A percentile compares a stretch with the other conserved stretches of the same genome.
These are phyloP conservation scores for Shinisaurus crocodilurus DNA, from an alignment of 2,113 vertebrate genomes.

Conservation along the genomic window DNA sequence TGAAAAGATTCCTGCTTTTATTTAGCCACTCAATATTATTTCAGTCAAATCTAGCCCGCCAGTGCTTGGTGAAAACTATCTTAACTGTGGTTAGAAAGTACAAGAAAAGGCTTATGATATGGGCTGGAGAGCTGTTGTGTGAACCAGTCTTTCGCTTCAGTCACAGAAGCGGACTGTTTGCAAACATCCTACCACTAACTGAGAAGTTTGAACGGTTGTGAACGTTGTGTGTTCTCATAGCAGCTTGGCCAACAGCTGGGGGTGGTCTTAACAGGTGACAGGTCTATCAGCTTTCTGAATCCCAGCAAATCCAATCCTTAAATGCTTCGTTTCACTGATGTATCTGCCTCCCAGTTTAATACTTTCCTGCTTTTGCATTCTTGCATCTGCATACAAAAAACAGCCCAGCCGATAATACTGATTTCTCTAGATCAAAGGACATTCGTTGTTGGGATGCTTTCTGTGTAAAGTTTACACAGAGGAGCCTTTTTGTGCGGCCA, in stretches of 20 bases:
- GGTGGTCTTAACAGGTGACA: neutral
- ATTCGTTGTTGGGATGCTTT: neutral
- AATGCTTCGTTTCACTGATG: neutral
- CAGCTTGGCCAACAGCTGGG: neutral
- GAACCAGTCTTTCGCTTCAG: neutral
- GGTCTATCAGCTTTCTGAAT: neutral
- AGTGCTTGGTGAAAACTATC: no score
- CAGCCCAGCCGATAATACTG: neutral
- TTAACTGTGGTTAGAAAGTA: no score
- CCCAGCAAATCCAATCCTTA: neutral
- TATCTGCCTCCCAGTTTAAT: neutral
- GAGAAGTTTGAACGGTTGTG: neutral
- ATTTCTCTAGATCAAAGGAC: fast-evolving
- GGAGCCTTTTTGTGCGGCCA: fast-evolving
- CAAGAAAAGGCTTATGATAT: no score
- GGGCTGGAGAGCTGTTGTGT: neutral
- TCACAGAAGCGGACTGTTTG: neutral
- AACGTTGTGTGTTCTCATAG: no score
- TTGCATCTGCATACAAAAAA: neutral
- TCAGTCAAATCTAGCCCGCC: no score
- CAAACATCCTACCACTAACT: neutral
- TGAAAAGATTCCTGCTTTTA: no score
- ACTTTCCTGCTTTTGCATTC: neutral
- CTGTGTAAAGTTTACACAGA: no score
- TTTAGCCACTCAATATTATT: no score